Conservation (phyloP, 2,113 vertebrate genomes). For the Notechis scutatus region DNA sequence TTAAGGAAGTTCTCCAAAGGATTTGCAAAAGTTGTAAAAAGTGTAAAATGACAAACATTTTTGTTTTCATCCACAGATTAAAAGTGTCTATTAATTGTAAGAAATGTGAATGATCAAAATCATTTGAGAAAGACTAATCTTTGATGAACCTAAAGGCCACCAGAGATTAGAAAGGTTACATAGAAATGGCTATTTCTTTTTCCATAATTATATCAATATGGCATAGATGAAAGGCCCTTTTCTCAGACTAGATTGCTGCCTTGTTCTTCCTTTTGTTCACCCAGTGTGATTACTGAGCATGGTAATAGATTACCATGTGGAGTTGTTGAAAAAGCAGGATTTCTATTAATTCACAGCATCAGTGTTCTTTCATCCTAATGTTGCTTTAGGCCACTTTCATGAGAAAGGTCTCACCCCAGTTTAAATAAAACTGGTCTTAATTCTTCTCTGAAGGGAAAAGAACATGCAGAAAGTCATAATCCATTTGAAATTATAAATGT, state of each 20-base stretch:
- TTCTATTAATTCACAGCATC: conserved; percentile 21
- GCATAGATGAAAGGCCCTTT: conserved; percentile 2
- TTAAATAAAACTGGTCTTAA: conserved; percentile 38
- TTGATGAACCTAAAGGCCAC: conserved; percentile 40
- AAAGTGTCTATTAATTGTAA: conserved; percentile 16
- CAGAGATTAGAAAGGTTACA: conserved; percentile 30
- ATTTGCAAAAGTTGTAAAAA: background rate
- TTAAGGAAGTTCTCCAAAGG: background rate
- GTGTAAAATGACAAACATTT: background rate
- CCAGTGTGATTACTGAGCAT: background rate
- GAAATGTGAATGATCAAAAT: conserved; percentile 32
- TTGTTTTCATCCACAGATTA: background rate
- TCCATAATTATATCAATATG: conserved; percentile 15
- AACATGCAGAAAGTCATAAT: conserved; percentile 28
- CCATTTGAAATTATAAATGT: background rate
- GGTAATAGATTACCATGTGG: conserved; percentile 11
- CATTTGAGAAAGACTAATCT: conserved; percentile 29
- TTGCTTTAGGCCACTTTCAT: conserved; percentile 33
- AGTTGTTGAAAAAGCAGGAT: background rate
- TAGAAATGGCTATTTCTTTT: conserved; percentile 25
- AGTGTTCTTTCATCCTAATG: conserved; percentile 31
- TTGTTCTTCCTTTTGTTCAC: conserved; percentile 11
- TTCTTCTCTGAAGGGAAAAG: conserved; percentile 52
- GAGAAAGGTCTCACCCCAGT: conserved; percentile 14
- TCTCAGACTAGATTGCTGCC: background rate